Conservation (phyloP, 2,888 invertebrate species). For the Campoplex nolae region DNA sequence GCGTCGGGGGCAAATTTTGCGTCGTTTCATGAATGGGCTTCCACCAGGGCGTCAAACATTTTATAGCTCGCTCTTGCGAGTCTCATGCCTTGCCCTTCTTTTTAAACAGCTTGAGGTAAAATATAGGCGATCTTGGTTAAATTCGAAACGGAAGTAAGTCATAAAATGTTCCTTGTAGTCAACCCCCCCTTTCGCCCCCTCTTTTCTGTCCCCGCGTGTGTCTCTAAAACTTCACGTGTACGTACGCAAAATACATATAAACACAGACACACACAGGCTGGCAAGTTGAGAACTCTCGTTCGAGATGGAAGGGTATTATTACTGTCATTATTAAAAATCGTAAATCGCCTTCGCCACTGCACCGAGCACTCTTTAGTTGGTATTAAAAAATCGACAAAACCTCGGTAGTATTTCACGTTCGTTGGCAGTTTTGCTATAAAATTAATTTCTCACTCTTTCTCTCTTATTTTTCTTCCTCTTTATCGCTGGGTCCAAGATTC, state of each 20-base stretch:
- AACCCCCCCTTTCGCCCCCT: background rate
- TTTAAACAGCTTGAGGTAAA: slow-evolving; percentile 41
- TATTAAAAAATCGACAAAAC: background rate
- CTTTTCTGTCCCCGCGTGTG: slow-evolving; percentile 27
- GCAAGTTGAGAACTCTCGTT: slow-evolving; percentile 36
- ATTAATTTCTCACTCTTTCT: background rate
- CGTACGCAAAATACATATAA: slow-evolving; percentile 28
- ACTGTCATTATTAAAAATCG: slow-evolving; percentile 66
- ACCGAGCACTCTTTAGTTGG: slow-evolving; percentile 24
- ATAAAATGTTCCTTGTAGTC: slow-evolving; percentile 69
- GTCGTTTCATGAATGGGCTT: slow-evolving; percentile 47
- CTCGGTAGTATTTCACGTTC: slow-evolving; percentile 14
- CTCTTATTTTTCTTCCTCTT: background rate
- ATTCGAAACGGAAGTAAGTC: slow-evolving; percentile 75
- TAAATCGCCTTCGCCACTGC: slow-evolving; percentile 50
- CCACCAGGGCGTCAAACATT: slow-evolving; percentile 50
- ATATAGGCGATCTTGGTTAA: slow-evolving; percentile 70
- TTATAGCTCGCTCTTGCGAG: slow-evolving; percentile 64
- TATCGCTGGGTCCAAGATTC: background rate
- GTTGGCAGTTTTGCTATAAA: background rate
- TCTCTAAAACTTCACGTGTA: slow-evolving; percentile 63
- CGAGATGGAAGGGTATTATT: slow-evolving; percentile 51
- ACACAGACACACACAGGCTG: background rate
- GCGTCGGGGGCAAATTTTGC: slow-evolving; percentile 61
- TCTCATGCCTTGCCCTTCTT: slow-evolving; percentile 45